phyloP scores from a whole-genome alignment of 2,888 invertebrate genomes.

The Cephus runcator region DNA sequence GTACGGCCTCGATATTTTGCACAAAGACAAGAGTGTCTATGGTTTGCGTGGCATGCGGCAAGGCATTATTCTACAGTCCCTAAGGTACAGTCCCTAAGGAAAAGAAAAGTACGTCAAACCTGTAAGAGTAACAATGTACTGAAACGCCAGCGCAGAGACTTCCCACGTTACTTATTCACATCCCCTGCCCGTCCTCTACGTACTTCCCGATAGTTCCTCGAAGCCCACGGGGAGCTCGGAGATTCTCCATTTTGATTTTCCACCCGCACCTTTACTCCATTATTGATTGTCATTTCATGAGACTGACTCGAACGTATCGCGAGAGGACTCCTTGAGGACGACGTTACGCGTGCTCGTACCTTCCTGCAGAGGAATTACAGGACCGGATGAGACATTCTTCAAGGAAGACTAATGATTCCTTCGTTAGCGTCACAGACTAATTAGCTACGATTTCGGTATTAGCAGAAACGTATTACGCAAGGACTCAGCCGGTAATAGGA shows the following conservation, averaged over 20 bases:
- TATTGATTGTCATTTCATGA: neutral
- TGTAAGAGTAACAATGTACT: neutral
- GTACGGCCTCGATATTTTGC: too few species aligned
- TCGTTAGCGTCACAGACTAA: neutral
- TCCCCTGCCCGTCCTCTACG: neutral
- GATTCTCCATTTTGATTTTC: neutral
- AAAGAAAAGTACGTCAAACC: neutral
- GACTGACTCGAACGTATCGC: neutral
- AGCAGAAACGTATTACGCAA: neutral
- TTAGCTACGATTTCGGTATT: neutral
- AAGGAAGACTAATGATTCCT: neutral
- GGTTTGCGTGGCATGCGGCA: neutral
- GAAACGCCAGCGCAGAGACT: slow-evolving; percentile 16
- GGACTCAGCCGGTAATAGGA: neutral
- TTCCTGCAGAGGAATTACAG: neutral
- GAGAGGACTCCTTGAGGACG: too few species aligned
- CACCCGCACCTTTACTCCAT: neutral
- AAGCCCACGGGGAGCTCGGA: too few species aligned
- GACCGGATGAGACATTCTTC: neutral
- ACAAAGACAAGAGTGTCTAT: too few species aligned
- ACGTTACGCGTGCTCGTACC: neutral
- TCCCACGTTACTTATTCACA: slow-evolving; percentile 28
- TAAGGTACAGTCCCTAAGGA: neutral
- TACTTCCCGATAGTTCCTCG: neutral
- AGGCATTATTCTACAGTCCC: too few species aligned